Evolutionary conservation across 2,888 invertebrate species (phyloP), one percentile per base, ranked within the genome.

Genomic region (Scotopteryx bipunctaria): DNA sequence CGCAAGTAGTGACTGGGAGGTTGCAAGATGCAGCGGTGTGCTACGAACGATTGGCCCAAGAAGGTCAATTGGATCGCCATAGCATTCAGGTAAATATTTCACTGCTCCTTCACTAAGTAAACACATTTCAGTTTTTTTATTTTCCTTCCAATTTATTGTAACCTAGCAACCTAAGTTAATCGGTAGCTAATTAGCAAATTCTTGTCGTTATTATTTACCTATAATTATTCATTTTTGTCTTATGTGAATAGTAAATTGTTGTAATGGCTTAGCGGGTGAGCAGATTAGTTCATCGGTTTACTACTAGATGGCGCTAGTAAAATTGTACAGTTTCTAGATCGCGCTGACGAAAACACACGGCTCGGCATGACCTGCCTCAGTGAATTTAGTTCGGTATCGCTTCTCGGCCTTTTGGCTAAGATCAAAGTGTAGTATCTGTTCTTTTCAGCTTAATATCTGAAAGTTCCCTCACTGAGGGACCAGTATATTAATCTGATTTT

Each of bases 11-110:
- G 27, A 94, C 95, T 2, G 97, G 97, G 25, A 93, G 95, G 55
- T 82, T 95, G 36, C 94, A 95, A 77, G 97, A 98, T 74, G 97
- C 97, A 0, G 95, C 96, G 0, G 93, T 95, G 1, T 97, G 97
- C 72, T 98, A 98, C 76, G 98, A 98, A 78, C 92, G 95, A 58
- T 91, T 97, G 41, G 93, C 95, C 0, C 93, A 94, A 64, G 90
- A 91, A 44, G 83, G 84, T 1, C 89, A 89, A 13, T 73, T 91
- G 0, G 91, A 91, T 40, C 83, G 82, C 15, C 81, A 91, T 37
- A 86, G 85, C 57, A 76, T 91, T 46, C 84, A 85, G 72, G 91
- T 86, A 69, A 32, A 9, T 11, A 5, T 23, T 5, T 9, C 19
- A 35, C 6, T 19, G 11, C 1, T n/a, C n/a, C n/a, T n/a, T n/a